Conservation (phyloP, 2,797 vertebrate species). For the Propithecus deckenii region DNA sequence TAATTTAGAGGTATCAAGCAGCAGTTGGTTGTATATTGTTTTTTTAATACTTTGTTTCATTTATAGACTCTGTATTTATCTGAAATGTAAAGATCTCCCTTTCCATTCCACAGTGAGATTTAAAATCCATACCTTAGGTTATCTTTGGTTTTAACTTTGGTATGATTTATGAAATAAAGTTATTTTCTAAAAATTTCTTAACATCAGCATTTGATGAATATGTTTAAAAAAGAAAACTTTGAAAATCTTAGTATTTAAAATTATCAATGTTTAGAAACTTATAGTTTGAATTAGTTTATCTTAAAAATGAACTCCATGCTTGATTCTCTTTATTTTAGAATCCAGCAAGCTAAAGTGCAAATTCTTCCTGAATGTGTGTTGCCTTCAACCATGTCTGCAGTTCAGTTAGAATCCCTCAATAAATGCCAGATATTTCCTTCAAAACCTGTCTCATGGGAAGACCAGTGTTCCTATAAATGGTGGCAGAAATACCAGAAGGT, state of each 20-base stretch:
- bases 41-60: neutral
- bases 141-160: neutral
- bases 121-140: neutral
- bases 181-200: neutral
- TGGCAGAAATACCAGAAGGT: constrained; percentile 94
- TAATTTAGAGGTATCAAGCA: neutral
- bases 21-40: neutral
- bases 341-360: constrained; percentile 96
- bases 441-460: constrained; percentile 84
- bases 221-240: neutral
- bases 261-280: neutral
- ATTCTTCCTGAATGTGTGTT: constrained; percentile 96
- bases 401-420: constrained; percentile 91
- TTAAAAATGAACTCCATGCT: neutral
- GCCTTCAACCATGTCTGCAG: constrained; percentile 92
- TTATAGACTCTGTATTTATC: neutral
- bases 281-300: neutral
- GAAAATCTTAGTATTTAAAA: neutral
- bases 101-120: neutral
- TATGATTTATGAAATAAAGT: neutral
- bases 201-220: neutral
- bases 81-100: neutral
- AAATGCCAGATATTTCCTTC: constrained; percentile 87
- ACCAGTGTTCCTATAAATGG: constrained; percentile 88
- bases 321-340: constrained; percentile 84